A percentile compares a stretch with the other conserved stretches of the same genome.
These are phyloP conservation scores for Tolypeutes matacus DNA, from an alignment of 2,797 vertebrate species.

Conservation along the genomic window DNA sequence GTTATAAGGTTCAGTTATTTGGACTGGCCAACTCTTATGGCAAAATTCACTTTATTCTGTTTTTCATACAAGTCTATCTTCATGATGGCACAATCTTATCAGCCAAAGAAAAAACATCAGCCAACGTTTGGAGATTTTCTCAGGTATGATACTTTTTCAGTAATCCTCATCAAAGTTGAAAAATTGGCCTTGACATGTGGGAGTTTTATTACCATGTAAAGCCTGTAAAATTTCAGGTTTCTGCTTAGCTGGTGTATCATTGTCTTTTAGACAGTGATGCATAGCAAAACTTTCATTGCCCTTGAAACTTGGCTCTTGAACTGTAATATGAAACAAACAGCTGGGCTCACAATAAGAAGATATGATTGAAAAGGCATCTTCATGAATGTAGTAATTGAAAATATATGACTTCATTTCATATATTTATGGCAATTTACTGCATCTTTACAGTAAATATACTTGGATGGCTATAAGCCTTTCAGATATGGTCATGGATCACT, in stretches of 20 bases:
- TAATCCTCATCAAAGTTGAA: not conserved
- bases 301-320: slow-evolving; percentile 69
- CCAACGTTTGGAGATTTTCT: slow-evolving; percentile 4
- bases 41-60: not conserved
- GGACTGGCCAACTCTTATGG: not conserved
- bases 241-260: slow-evolving; percentile 55
- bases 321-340: slow-evolving; percentile 65
- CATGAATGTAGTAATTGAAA: slow-evolving; percentile 83
- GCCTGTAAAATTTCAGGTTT: slow-evolving; percentile 19
- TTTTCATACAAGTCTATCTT: not conserved
- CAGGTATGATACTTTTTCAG: not conserved
- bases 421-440: slow-evolving; percentile 66
- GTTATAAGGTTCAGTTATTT: not conserved
- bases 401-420: slow-evolving; percentile 78
- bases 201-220: slow-evolving; percentile 40
- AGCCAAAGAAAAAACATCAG: not conserved
- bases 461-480: slow-evolving; percentile 76
- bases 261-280: slow-evolving; percentile 67
- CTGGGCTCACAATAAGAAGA: slow-evolving; percentile 68
- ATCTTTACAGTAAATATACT: slow-evolving; percentile 75
- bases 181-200: not conserved
- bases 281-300: slow-evolving; percentile 60
- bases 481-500: slow-evolving; percentile 68
- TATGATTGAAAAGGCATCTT: slow-evolving; percentile 81
- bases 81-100: not conserved